Percentiles rank a stretch among this genome's conserved stretches.
Evolutionary conservation across 1,140 invertebrate species (phyloP).

Genomic region (Anastrepha obliqua): DNA sequence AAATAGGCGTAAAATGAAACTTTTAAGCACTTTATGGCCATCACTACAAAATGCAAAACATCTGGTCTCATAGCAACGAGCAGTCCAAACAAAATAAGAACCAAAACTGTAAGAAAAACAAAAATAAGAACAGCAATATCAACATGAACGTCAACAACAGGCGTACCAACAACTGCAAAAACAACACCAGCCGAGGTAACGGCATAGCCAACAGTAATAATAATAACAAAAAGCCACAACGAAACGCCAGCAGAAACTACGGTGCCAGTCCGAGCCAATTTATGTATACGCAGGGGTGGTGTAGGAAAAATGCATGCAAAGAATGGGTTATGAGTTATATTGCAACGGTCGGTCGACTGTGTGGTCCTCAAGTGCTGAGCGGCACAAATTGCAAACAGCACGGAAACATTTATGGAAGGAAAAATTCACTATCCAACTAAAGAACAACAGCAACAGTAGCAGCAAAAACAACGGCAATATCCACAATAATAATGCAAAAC

Average conservation of each 20-base stretch:
- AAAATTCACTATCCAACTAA: neutral
- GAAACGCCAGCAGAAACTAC: neutral
- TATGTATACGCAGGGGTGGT: no score
- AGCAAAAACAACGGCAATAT: neutral
- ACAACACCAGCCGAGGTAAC: neutral
- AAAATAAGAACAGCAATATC: neutral
- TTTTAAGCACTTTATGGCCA: slow-evolving; percentile 73
- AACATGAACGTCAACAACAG: neutral
- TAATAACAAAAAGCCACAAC: neutral
- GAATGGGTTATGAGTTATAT: no score
- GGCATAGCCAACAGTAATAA: neutral
- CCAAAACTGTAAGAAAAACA: neutral
- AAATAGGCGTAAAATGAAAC: slow-evolving; percentile 74
- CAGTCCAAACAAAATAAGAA: neutral
- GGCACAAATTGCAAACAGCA: neutral
- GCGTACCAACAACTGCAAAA: neutral
- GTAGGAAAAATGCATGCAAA: no score
- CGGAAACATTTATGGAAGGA: neutral
- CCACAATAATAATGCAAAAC: no score
- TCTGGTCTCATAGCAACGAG: slow-evolving; percentile 24
- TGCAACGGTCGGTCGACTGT: neutral
- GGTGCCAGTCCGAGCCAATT: no score
- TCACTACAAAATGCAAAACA: slow-evolving; percentile 64
- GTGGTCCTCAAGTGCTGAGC: neutral
- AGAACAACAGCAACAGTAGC: neutral